A percentile compares a stretch with the other conserved stretches of the same genome.
phyloP scores from a whole-genome alignment of 2,888 invertebrate genomes.

The Brachycybe producta region DNA sequence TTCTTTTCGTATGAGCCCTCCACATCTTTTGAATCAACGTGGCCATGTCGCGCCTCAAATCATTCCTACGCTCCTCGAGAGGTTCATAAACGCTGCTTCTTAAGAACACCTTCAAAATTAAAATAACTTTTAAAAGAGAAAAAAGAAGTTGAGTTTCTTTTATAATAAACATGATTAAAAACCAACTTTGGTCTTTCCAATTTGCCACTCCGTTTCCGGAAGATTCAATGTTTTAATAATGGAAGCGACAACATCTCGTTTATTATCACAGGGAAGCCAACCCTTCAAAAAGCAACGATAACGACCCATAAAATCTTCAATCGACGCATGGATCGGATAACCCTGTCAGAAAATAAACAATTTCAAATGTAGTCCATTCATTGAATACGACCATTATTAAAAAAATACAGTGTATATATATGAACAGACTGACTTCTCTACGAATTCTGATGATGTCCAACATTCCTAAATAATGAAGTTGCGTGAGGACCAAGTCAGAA shows the following conservation, averaged over 20 bases:
- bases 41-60: slow-evolving; percentile 54
- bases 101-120: slow-evolving; percentile 50
- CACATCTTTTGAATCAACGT: slow-evolving; percentile 60
- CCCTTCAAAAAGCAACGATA: slow-evolving; percentile 54
- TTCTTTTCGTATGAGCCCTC: slow-evolving; percentile 50
- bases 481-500: slow-evolving; percentile 66
- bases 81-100: slow-evolving; percentile 68
- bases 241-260: slow-evolving; percentile 22
- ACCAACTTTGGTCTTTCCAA: slow-evolving; percentile 60
- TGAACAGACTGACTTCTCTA: slow-evolving; percentile 39
- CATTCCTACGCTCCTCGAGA: slow-evolving; percentile 62
- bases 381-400: not conserved
- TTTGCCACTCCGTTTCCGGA: slow-evolving; percentile 66
- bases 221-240: slow-evolving; percentile 52
- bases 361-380: too few species aligned
- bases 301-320: slow-evolving; percentile 57
- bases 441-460: slow-evolving; percentile 81
- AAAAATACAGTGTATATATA: not conserved
- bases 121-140: too few species aligned
- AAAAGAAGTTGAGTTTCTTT: too few species aligned
- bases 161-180: not conserved
- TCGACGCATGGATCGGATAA: slow-evolving; percentile 70
- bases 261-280: slow-evolving; percentile 33
- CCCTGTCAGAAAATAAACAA: slow-evolving; percentile 42
- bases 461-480: slow-evolving; percentile 81